phyloP scores from a whole-genome alignment of 2,888 invertebrate genomes.

The Cheilosia pagana region DNA sequence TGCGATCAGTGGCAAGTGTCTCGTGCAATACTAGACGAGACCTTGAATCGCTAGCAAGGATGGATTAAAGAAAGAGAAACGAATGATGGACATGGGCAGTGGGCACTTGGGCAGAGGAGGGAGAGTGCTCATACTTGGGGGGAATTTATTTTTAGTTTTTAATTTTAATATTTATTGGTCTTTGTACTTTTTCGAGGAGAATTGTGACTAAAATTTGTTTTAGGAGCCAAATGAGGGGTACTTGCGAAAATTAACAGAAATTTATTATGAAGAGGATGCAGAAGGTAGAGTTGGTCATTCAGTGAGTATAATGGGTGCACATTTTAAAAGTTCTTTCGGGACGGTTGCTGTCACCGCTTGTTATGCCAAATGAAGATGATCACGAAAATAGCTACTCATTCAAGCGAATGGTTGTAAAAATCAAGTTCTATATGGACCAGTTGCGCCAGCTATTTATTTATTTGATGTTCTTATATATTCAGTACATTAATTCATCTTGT shows the following conservation, averaged over 20 bases:
- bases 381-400: no score
- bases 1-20: constrained; percentile 66
- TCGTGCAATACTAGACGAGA: constrained; percentile 70
- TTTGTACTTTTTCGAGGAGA: constrained; percentile 13
- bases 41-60: constrained; percentile 49
- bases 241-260: background rate
- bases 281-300: no score
- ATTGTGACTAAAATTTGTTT: background rate
- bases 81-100: constrained; percentile 11
- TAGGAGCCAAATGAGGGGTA: background rate
- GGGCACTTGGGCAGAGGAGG: background rate
- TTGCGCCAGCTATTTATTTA: no score
- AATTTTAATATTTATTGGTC: background rate
- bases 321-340: no score
- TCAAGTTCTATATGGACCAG: no score
- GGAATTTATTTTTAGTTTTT: constrained; percentile 46
- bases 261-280: no score
- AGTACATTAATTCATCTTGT: no score
- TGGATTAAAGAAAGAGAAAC: constrained; percentile 31
- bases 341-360: no score
- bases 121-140: constrained; percentile 22
- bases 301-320: no score
- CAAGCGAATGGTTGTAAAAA: no score
- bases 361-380: no score
- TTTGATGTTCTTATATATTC: no score